Evolutionary conservation across 1,140 invertebrate genomes (phyloP), one percentile per base, ranked within the genome.

Genomic region (Steinernema feltiae): DNA sequence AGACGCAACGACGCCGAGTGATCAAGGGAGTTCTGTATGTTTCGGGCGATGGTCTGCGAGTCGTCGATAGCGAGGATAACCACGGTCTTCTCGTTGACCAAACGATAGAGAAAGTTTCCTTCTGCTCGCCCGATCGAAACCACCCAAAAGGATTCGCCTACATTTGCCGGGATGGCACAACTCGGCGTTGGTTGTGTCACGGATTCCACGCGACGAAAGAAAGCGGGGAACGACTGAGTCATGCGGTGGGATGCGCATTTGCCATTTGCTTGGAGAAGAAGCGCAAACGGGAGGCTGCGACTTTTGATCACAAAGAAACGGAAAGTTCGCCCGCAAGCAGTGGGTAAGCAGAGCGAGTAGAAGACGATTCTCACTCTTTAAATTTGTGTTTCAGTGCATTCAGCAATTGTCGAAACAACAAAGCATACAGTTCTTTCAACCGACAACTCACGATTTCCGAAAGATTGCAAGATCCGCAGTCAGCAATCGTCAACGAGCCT

Each of bases 31-130:
- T 95, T 76, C 89, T 99, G 17, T 95, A 97, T 86, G 94, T 99
- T 0, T 97, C 95, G 73, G 97, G 96, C 0, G 97, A 99, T 88
- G 95, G 96, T 7, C 88, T 99, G 29, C 89, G 97, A 7, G 96
- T 99, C 0, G 97, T 99, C 0, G 97, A 99, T 87, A 95, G 98
- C 84, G 95, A 98, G 84, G 98, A 95, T 12, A 98, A 98, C 88
- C 82, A 90, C 89, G 96, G 95, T 30, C 89, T 99, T 69, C 95
- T 99, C 79, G 95, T 99, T 18, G 97, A 99, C 89, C 97, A 99
- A 88, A 99, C 97, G 1, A 99, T 99, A 77, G 97, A 99, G 86
- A 99, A 99, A 88, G 97, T 99, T 0, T 99, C 96, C 1, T 99
- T 99, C 88, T 99, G 97, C 89, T 95, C 97, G 7, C 97, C 97